These are phyloP conservation scores for Cheilosia grossa DNA, from an alignment of 2,888 invertebrate species.

Conservation along the genomic window DNA sequence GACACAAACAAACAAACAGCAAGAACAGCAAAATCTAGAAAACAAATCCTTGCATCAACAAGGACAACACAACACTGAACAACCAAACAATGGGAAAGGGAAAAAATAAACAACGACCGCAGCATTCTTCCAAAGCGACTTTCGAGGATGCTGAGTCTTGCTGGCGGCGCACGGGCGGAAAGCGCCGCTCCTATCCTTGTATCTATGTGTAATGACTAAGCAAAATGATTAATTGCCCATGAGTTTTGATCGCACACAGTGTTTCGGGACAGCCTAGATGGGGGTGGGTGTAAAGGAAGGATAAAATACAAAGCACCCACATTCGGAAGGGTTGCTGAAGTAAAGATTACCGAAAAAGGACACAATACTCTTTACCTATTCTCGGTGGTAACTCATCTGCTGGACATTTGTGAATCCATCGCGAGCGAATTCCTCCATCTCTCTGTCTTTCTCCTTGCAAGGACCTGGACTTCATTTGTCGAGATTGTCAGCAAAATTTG, in stretches of 20 bases:
- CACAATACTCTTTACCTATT: constrained; percentile 36
- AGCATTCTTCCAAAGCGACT: constrained; percentile 53
- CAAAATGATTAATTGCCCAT: constrained; percentile 83
- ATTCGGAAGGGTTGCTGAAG: constrained; percentile 50
- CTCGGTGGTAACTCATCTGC: constrained; percentile 34
- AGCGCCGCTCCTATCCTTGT: constrained; percentile 41
- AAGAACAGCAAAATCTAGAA: constrained; percentile 51
- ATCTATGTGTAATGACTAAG: constrained; percentile 78
- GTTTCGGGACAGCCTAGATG: constrained; percentile 42
- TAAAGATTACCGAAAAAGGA: constrained; percentile 34
- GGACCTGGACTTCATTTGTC: constrained; percentile 42
- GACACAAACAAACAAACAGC: constrained; percentile 27
- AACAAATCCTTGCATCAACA: constrained; percentile 68
- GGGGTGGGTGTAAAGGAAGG: not conserved
- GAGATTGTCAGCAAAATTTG: constrained; percentile 55
- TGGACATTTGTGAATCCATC: constrained; percentile 56
- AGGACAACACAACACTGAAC: constrained; percentile 48
- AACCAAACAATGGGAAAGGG: constrained; percentile 23
- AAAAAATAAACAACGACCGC: constrained; percentile 29
- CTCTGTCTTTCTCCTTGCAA: not conserved
- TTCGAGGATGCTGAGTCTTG: constrained; percentile 44
- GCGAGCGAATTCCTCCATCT: constrained; percentile 12
- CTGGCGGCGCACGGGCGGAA: constrained; percentile 18
- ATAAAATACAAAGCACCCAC: not conserved
- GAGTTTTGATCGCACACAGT: constrained; percentile 81